A percentile compares a stretch with the other conserved stretches of the same genome.
phyloP scores from a whole-genome alignment of 2,888 invertebrate genomes.

The Epistrophella euchroma region DNA sequence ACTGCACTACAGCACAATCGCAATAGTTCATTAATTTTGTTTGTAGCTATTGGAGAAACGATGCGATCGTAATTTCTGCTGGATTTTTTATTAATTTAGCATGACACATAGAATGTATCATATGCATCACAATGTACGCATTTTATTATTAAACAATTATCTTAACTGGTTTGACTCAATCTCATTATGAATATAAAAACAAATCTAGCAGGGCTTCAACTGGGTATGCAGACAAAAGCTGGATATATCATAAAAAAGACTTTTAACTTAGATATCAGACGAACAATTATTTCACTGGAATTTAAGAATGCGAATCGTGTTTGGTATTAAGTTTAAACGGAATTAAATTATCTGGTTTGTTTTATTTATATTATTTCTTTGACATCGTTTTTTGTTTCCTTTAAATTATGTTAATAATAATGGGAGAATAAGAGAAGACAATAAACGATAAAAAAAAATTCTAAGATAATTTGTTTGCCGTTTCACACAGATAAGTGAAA shows the following conservation, averaged over 20 bases:
- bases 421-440: neutral
- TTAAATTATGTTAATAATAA: constrained; percentile 12
- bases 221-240: constrained; percentile 4
- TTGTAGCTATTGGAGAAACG: constrained; percentile 9
- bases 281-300: constrained; percentile 24
- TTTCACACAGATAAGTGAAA: constrained; percentile 29
- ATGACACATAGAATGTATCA: constrained; percentile 22
- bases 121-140: constrained; percentile 16
- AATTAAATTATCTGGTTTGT: constrained; percentile 34
- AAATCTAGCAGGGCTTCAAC: neutral
- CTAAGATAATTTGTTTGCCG: neutral
- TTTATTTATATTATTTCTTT: constrained; percentile 37
- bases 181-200: constrained; percentile 15
- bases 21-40: constrained; percentile 18
- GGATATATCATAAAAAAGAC: constrained; percentile 23
- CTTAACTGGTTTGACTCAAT: constrained; percentile 31
- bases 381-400: constrained; percentile 8
- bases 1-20: constrained; percentile 1
- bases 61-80: constrained; percentile 6
- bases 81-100: neutral
- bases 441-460: neutral
- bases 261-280: constrained; percentile 1
- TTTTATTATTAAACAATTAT: constrained; percentile 35
- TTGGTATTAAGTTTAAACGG: constrained; percentile 24
- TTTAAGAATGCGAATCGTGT: constrained; percentile 43